A percentile compares a stretch with the other conserved stretches of the same genome.
Evolutionary conservation across 1,140 invertebrate species (phyloP).

Genomic region (Centruroides vittatus): DNA sequence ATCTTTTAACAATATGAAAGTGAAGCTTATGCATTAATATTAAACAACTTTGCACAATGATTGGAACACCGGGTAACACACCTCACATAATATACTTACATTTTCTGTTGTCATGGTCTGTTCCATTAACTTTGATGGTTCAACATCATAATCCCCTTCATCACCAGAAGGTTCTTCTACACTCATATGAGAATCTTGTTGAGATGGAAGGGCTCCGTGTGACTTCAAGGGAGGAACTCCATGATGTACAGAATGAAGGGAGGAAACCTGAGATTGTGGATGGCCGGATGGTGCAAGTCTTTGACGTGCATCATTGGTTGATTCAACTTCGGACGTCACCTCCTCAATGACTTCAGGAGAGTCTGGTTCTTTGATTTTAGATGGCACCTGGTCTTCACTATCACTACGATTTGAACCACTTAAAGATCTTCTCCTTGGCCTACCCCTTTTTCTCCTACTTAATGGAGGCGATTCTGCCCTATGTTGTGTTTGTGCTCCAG

Average conservation of each 20-base stretch:
- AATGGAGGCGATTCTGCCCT: constrained; percentile 9
- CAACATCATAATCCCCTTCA: constrained; percentile 4
- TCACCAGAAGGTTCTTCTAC: constrained; percentile 10
- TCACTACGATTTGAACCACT: constrained; percentile 14
- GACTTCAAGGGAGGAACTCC: constrained; percentile 1
- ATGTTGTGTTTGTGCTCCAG: constrained; percentile 1
- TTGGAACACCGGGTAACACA: too few relatives aligned
- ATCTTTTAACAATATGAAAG: too few relatives aligned
- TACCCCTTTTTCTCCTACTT: constrained; percentile 4
- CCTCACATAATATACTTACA: not conserved
- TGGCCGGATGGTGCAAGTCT: not conserved
- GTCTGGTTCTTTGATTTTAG: constrained; percentile 13
- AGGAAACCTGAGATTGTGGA: constrained; percentile 14
- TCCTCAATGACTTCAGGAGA: constrained; percentile 15
- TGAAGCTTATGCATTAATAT: too few relatives aligned
- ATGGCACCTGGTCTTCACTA: constrained; percentile 7
- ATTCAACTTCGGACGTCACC: constrained; percentile 3
- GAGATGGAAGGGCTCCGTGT: constrained; percentile 3
- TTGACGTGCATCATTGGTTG: not conserved
- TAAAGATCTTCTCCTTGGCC: constrained; percentile 7
- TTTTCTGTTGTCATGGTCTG: constrained; percentile 9
- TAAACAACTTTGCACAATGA: too few relatives aligned
- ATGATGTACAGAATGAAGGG: constrained; percentile 6
- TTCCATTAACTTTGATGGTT: constrained; percentile 11
- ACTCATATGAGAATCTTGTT: constrained; percentile 5